Evolutionary conservation across 2,797 vertebrate genomes (phyloP).

Genomic region (Sebastes hubbsi): DNA sequence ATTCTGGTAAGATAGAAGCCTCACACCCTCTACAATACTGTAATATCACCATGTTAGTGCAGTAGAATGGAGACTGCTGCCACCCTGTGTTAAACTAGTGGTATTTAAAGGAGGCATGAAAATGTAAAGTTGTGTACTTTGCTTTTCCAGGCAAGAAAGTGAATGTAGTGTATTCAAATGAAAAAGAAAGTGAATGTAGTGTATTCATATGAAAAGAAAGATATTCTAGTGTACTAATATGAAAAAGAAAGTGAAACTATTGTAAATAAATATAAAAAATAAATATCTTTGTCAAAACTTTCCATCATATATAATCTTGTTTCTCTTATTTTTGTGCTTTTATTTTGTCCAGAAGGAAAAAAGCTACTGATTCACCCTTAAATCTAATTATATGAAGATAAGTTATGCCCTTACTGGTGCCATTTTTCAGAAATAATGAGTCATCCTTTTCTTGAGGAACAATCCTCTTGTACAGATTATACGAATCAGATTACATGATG

Average conservation of each 20-base stretch:
- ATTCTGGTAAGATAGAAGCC: background rate
- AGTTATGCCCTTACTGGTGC: too few species aligned
- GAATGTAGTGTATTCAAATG: background rate
- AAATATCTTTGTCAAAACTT: background rate
- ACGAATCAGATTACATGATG: background rate
- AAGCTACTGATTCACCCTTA: background rate
- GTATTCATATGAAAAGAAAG: background rate
- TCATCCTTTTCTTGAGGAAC: background rate
- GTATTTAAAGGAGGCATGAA: background rate
- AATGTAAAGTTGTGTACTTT: background rate
- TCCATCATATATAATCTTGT: too few species aligned
- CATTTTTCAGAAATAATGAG: too few species aligned
- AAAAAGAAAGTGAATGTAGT: background rate
- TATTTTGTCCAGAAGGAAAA: background rate
- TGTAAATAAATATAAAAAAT: background rate
- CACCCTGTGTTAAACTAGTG: slow-evolving; percentile 26
- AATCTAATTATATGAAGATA: too few species aligned
- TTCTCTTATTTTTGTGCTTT: background rate
- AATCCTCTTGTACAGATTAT: background rate
- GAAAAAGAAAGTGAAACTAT: background rate
- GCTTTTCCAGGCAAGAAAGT: background rate
- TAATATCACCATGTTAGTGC: background rate
- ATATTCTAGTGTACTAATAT: background rate
- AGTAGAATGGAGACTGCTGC: slow-evolving; percentile 26
- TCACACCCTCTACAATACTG: background rate